Base-by-base conservation (phyloP, 2,113 vertebrate genomes). In the Paradoxurus hermaphroditus region DNA sequence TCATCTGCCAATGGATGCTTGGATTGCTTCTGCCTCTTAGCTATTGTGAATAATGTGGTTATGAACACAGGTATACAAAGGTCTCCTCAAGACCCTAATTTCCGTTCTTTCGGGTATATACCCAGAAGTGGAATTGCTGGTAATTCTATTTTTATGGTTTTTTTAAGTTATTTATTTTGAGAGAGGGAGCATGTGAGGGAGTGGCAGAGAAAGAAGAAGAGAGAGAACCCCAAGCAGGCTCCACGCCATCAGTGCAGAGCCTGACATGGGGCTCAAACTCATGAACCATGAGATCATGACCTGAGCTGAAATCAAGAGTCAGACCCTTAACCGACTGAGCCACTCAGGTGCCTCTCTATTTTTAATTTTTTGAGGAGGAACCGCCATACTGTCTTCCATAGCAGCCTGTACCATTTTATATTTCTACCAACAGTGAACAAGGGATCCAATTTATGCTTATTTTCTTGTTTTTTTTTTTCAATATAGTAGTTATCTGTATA, bases 1-100 rank as follows among this genome's bases (percentile, higher is more conserved):
- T 12, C 13, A 1, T 25, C 31, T 36, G 70, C 12, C 36, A 4
- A 4, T 0, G 15, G 53, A 21, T 9, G 0, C 31, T 31, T 46
- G 51, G 18, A 21, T 73, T 44, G 23, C 68, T 39, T 51, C 46
- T 4, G 21, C 39, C 3, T 15, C 49, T 62, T 5, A 21, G 21
- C 70, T 12, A 0, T 29, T 16, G 31, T 14, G 16, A 21, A 4
- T 6, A 2, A 29, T 29, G 2, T 59, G 25, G 16, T 4, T 44
- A 1, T 46, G 12, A 53, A 15, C 59, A 44, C 11, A 0, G n/a
- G 53, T 44, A 4, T 29, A 14, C 12, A 15, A 0, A n/a, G 23
- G 0, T 39, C 59, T 36, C 12, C 10, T 25, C 59, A 13, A 36
- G 34, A 62, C 62, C 70, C 49, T 1, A 31, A 36, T 51, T 68